These are phyloP conservation scores for Stomatorhinus ivindoensis DNA, from an alignment of 2,113 vertebrate species.

Conservation along the genomic window DNA sequence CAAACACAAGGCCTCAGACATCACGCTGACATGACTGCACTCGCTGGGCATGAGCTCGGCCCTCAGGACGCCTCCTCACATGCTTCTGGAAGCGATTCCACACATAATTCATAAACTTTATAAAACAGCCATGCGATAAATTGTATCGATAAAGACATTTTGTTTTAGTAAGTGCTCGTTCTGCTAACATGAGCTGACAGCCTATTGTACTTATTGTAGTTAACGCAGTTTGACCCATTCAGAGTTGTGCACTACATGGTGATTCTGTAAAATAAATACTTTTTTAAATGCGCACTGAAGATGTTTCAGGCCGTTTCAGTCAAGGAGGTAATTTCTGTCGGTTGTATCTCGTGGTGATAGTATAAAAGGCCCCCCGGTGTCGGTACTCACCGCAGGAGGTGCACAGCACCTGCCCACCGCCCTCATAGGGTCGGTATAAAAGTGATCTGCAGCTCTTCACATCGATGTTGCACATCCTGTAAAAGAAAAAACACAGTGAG, in stretches of 20 bases:
- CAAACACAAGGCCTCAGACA: background rate
- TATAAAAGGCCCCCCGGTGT: background rate
- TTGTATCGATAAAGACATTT: background rate
- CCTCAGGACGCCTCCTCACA: background rate
- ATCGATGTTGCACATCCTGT: background rate
- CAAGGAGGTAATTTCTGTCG: background rate
- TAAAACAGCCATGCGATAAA: background rate
- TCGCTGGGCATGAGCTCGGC: background rate
- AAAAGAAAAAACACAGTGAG: background rate
- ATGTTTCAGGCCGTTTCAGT: background rate
- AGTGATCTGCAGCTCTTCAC: background rate
- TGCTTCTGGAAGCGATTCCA: background rate
- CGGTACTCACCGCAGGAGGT: background rate
- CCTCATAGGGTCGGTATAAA: background rate
- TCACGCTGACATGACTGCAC: background rate
- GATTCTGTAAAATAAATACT: background rate
- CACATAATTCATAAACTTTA: background rate
- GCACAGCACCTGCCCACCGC: background rate
- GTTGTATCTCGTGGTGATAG: background rate
- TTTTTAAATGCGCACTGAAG: background rate
- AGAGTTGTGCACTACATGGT: background rate
- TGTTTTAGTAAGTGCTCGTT: background rate
- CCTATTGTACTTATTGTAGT: background rate
- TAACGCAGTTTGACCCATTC: background rate
- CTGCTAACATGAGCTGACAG: background rate